These are phyloP conservation scores for Harmothoe impar DNA, from an alignment of 2,888 invertebrate species.

Conservation along the genomic window DNA sequence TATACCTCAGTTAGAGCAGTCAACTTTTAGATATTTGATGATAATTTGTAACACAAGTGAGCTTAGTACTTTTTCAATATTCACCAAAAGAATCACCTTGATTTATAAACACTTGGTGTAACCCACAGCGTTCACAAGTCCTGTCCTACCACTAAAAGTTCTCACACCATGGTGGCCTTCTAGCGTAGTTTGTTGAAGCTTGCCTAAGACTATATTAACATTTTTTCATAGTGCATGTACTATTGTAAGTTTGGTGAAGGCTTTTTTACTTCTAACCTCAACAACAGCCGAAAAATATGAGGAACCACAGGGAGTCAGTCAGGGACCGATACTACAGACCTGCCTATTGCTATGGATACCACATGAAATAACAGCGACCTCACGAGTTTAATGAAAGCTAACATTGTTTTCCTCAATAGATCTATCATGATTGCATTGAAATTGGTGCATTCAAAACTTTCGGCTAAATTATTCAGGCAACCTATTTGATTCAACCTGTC, in stretches of 20 bases:
- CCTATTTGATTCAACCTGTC: too few species aligned
- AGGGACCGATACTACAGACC: neutral
- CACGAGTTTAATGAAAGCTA: too few species aligned
- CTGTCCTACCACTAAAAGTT: neutral
- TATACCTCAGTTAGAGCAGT: conserved; percentile 15
- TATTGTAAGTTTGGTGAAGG: conserved; percentile 35
- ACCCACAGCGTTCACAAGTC: conserved; percentile 1
- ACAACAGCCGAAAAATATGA: neutral
- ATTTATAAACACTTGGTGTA: neutral
- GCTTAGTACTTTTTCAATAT: neutral
- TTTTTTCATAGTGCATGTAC: conserved; percentile 17
- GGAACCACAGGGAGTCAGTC: conserved; percentile 5
- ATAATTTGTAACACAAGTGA: conserved; percentile 8
- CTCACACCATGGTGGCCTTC: neutral
- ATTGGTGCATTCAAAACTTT: too few species aligned
- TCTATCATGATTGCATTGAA: too few species aligned
- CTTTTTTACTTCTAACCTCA: neutral
- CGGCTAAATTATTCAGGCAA: too few species aligned
- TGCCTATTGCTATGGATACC: neutral
- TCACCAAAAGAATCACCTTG: neutral
- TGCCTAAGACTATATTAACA: conserved; percentile 20
- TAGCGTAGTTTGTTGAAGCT: neutral
- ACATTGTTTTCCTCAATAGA: too few species aligned
- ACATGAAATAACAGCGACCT: too few species aligned
- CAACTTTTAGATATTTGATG: neutral